Base-by-base conservation (phyloP, 1,140 invertebrate genomes). In the Bombus balteatus region DNA sequence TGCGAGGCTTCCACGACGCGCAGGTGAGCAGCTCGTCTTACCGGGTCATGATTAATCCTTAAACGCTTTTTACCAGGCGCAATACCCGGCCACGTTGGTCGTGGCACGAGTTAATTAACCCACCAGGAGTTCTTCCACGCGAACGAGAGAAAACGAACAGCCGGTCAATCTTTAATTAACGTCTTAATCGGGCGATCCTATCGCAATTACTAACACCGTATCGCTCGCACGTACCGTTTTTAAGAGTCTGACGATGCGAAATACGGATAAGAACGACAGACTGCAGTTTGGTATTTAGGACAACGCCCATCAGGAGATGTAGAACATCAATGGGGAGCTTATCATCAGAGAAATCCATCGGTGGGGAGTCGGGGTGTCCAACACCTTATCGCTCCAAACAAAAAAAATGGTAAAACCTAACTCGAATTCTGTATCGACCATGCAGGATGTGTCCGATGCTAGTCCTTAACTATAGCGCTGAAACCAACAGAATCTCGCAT, bases 151-250 rank as follows among this genome's bases (percentile, higher is more conserved):
- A 78, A 74, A 84, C 57, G 79, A 73, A 41, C 15, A 18, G 25
- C 37, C 59, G 57, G 68, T 86, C 72, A 32, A 86, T 86, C 81
- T 83, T 88, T 84, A 90, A 90, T 90, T 91, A 85, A 91, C 81
- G 84, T 91, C 87, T 91, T 86, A 91, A 91, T 91, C 89, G 85
- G 34, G n/a, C 77, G 79, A 82, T 87, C 70, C 37, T 79, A 77
- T 85, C 79, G 85, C 79, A 57, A 90, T 90, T 87, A 39, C 39
- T 37, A 86, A n/a, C 78, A 34, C 81, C 88, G 76, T 43, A 70
- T 39, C 80, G 37, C 62, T 77, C 57, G 18, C 59, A 13, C 59
- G 37, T 77, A 65, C 62, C 57, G 57, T 18, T 34, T 66, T 18
- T 66, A 18, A 66, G 5, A 34, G 76, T 81, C 83, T 57, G 3